A percentile compares a stretch with the other conserved stretches of the same genome.
Conservation (phyloP, 2,888 invertebrate species). For the Noctua comes region DNA sequence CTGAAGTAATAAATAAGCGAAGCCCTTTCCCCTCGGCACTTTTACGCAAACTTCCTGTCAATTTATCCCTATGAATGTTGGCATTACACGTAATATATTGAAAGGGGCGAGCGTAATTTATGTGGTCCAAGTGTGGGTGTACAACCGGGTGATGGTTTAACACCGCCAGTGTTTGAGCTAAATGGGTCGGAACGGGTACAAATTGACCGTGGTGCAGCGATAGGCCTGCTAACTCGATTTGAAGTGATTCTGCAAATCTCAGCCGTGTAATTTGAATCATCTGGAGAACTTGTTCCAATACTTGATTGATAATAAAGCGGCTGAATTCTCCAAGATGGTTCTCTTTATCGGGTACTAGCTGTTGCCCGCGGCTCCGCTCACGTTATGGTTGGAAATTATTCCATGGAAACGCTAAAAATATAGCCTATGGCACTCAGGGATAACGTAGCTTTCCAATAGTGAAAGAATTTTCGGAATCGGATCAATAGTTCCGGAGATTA, state of each 20-base stretch:
- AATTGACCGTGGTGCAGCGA: conserved; percentile 59
- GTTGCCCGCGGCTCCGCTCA: too few species aligned
- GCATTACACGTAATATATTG: conserved; percentile 43
- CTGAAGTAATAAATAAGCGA: conserved; percentile 44
- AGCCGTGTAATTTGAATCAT: conserved; percentile 23
- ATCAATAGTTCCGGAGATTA: too few species aligned
- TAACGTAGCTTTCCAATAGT: too few species aligned
- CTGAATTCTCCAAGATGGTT: neutral
- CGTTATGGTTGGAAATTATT: too few species aligned
- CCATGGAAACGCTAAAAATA: too few species aligned
- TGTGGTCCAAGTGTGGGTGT: conserved; percentile 41
- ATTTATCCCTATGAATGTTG: conserved; percentile 58
- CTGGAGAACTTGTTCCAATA: neutral
- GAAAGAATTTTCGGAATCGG: too few species aligned
- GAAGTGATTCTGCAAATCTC: conserved; percentile 34
- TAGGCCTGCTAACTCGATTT: conserved; percentile 47
- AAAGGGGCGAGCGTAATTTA: conserved; percentile 53
- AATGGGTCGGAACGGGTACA: conserved; percentile 56
- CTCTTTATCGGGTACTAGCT: neutral
- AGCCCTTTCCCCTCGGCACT: conserved; percentile 50
- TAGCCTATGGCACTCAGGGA: too few species aligned
- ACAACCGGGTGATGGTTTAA: conserved; percentile 33
- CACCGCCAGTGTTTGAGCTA: conserved; percentile 45
- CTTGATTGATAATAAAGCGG: neutral
- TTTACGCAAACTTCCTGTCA: conserved; percentile 65